Base-by-base conservation (phyloP, 2,888 invertebrate genomes). In the Tanytarsus gracilentus region DNA sequence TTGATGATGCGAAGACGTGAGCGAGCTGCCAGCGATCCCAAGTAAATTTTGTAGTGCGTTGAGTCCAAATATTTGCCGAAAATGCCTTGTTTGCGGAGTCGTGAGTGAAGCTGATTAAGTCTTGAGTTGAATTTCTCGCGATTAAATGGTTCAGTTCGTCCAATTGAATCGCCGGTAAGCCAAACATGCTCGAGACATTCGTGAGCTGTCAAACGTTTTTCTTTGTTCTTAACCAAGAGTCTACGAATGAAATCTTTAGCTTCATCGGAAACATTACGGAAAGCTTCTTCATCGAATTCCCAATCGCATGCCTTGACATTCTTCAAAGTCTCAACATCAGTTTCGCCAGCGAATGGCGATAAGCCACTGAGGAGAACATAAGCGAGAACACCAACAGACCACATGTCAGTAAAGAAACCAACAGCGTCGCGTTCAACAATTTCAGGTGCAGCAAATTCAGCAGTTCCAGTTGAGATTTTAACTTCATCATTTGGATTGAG, bases 321-420 rank as follows among this genome's bases (percentile, higher is more conserved):
- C 77, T 95, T 95, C 65, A 99, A 76, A 0, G 99, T 99, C 68
- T 98, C 97, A 61, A 97, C 88, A 75, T 99, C 98, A 71, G 94
- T 96, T 75, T 97, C 96, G 44, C 99, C 99, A 63, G 97, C 96
- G 75, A 99, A 99, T 66, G 99, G 99, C 60, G 99, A 99, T 52
- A 99, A 78, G 53, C 99, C 99, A 68, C 96, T 96, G 64, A 99
- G 77, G 52, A 99, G 78, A 39, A 99, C 97, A 71, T 99, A 99
- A 14, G 92, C 86, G n/a, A 99, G 79, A 1, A 99, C 99, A 69
- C 99, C 99, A 29, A 96, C 88, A 30, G 98, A 97, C 99, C 99
- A 99, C 99, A 99, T 99, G 72, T 99, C 99, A 0, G 99, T 99
- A 77, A 98, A 99, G 79, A 99, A 99, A 61, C 99, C 99, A 63